Percentiles rank a stretch among this genome's conserved stretches.
These are phyloP conservation scores for Furnarius figulus DNA, from an alignment of 2,113 vertebrate genomes.

Conservation along the genomic window DNA sequence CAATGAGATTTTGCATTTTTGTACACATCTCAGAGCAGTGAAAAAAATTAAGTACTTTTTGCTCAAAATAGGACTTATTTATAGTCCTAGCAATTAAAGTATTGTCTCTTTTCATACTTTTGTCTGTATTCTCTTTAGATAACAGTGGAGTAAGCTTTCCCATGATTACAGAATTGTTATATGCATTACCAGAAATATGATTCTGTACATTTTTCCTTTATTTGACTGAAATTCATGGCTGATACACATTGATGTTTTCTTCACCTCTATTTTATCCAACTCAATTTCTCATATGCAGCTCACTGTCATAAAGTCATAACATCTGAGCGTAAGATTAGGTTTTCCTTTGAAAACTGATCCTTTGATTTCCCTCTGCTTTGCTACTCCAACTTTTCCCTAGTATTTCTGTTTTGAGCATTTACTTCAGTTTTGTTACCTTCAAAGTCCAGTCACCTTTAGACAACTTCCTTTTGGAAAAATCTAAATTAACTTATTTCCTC, in stretches of 20 bases:
- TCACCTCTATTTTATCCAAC: neutral
- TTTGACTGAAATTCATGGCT: neutral
- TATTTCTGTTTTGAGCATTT: neutral
- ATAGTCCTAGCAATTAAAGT: neutral
- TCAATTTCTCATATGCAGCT: neutral
- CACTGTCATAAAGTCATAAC: neutral
- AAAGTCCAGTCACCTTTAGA: neutral
- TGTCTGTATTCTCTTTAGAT: neutral
- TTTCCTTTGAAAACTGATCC: neutral
- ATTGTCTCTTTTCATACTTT: neutral
- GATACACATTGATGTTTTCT: neutral
- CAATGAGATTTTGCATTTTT: neutral
- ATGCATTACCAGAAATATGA: neutral
- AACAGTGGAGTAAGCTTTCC: neutral
- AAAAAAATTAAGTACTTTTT: neutral
- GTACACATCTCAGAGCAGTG: neutral
- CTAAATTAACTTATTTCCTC: neutral
- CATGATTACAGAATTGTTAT: neutral
- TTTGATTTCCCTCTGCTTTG: neutral
- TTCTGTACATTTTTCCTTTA: neutral
- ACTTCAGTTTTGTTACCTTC: neutral
- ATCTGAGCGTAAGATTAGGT: neutral
- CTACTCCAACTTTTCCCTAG: neutral
- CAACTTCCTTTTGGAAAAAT: neutral
- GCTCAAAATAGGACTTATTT: neutral